Percentiles rank a stretch among this genome's conserved stretches.
phyloP scores from a whole-genome alignment of 2,888 invertebrate species.

The Camponotus fellah region DNA sequence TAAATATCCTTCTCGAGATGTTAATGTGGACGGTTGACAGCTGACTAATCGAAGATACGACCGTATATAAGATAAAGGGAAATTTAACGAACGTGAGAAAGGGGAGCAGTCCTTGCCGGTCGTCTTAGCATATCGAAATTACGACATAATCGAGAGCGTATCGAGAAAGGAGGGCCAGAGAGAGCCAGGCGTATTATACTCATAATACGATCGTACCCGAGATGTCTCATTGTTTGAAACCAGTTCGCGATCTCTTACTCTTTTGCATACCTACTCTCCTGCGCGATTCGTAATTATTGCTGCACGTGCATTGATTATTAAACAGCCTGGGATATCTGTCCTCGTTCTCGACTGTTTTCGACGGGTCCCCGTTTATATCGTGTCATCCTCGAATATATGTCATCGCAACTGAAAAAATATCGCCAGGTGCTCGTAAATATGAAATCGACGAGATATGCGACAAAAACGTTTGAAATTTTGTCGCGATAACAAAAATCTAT shows the following conservation, averaged over 20 bases:
- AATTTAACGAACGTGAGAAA: slow-evolving; percentile 81
- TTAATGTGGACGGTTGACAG: neutral
- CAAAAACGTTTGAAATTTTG: slow-evolving; percentile 22
- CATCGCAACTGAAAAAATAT: slow-evolving; percentile 48
- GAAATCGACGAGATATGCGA: slow-evolving; percentile 18
- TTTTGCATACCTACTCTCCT: slow-evolving; percentile 83
- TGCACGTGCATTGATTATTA: slow-evolving; percentile 85
- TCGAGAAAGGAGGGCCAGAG: slow-evolving; percentile 77
- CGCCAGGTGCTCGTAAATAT: slow-evolving; percentile 35
- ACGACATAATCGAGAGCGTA: slow-evolving; percentile 85
- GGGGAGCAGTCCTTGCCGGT: slow-evolving; percentile 59
- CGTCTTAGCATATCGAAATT: slow-evolving; percentile 85
- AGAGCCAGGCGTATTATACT: slow-evolving; percentile 67
- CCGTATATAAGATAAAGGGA: slow-evolving; percentile 62
- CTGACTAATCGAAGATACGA: slow-evolving; percentile 41
- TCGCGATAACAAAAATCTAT: neutral
- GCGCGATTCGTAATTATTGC: slow-evolving; percentile 84
- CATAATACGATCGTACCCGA: slow-evolving; percentile 72
- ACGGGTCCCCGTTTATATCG: slow-evolving; percentile 36
- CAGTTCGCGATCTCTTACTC: slow-evolving; percentile 82
- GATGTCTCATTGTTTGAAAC: slow-evolving; percentile 85
- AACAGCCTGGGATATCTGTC: slow-evolving; percentile 81
- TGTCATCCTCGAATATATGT: neutral
- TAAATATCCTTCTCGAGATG: neutral
- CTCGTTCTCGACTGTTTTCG: slow-evolving; percentile 65